Conservation (phyloP, 1,140 invertebrate species). For the Zaprionus africanus region DNA sequence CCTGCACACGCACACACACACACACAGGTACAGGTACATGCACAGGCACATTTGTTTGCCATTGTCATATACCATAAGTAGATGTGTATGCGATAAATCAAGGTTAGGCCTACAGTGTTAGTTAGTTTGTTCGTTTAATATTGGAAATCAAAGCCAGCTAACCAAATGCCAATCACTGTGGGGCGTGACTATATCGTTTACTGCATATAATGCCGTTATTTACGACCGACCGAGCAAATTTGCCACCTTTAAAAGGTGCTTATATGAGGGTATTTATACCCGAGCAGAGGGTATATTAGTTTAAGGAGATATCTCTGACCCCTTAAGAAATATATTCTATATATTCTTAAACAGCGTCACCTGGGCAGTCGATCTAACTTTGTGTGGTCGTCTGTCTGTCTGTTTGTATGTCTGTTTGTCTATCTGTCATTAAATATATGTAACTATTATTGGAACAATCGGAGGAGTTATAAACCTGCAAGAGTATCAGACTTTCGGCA, state of each 20-base stretch:
- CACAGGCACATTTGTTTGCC: slow-evolving; percentile 15
- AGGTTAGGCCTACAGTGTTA: slow-evolving; percentile 22
- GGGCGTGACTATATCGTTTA: background rate
- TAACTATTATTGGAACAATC: too few species aligned
- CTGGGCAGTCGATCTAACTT: too few species aligned
- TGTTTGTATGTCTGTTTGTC: too few species aligned
- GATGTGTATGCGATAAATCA: slow-evolving; percentile 32
- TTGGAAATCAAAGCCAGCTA: slow-evolving; percentile 37
- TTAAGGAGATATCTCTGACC: too few species aligned
- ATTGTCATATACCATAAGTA: slow-evolving; percentile 29
- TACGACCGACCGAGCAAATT: background rate
- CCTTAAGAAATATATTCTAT: too few species aligned
- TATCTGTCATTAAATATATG: too few species aligned
- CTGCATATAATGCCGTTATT: background rate
- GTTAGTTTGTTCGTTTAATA: slow-evolving; percentile 34
- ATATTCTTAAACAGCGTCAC: too few species aligned
- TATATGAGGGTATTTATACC: too few species aligned
- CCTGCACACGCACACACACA: slow-evolving; percentile 15
- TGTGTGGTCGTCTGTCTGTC: too few species aligned
- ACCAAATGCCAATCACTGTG: slow-evolving; percentile 31
- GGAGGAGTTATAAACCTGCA: too few species aligned
- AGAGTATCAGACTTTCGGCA: too few species aligned
- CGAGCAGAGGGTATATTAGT: too few species aligned
- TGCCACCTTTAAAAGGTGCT: background rate
- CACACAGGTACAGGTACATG: background rate